Evolutionary conservation across 2,113 vertebrate species (phyloP), one percentile per base, ranked within the genome.

Genomic region (Sylvilagus bachmani): DNA sequence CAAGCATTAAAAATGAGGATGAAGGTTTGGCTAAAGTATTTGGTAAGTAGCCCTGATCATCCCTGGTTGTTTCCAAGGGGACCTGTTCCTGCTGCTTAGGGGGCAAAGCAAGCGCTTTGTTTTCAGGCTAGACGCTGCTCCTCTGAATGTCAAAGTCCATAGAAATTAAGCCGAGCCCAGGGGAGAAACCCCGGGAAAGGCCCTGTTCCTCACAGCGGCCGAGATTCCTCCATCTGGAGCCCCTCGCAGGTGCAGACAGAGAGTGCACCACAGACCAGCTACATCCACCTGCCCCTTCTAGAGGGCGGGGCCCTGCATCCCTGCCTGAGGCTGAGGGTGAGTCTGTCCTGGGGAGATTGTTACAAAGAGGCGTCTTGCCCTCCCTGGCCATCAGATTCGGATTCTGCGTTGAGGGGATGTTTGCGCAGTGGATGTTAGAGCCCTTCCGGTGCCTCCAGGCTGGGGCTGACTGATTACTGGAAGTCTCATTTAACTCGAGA

Each of bases 31-130:
- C 83, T 58, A 55, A 83, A 29, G 33, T 87, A 33, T 64, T 96
- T 58, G 88, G 95, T 96, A 93, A 84, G 92, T 83, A 55, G 58
- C n/a, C 55, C 55, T 58, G 55, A 16, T 58, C 14, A 58, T 58
- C 55, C 19, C 55, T 58, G 55, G 0, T 31, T 16, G 71, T 78
- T n/a, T 64, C 33, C 53, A 16, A 31, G 71, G 62, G 44, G 5
- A 33, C 33, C 14, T 19, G 55, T 49, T 73, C 14, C 22, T 27
- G 16, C 22, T 73, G 22, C 19, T 33, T 62, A 12, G 3, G 61
- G 10, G 8, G 29, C 6, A 64, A 62, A 22, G 8, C 21, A 25
- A 25, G n/a, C 11, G 4, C n/a, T 77, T 67, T 55, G 61, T 10
- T 33, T 58, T 67, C 61, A 67, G 62, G 49, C n/a, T 86, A 49